Evolutionary conservation across 2,888 invertebrate species (phyloP).

Genomic region (Alviniconcha strummeri): DNA sequence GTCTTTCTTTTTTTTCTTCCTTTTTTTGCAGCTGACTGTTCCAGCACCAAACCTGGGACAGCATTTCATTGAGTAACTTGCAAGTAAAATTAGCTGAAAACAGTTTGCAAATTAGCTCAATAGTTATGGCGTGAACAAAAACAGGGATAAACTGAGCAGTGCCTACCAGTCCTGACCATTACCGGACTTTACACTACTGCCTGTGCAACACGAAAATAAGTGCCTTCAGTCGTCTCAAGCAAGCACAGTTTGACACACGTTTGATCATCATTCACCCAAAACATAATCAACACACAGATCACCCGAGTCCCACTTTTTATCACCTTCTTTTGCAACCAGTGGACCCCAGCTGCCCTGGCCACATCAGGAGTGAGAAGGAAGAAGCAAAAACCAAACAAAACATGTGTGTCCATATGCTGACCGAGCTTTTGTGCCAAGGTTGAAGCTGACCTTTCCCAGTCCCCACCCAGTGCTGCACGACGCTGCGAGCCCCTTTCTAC

Average conservation of each 20-base stretch:
- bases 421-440: constrained; percentile 1
- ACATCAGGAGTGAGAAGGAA: not conserved
- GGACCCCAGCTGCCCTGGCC: constrained; percentile 24
- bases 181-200: too few relatives aligned
- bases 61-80: too few relatives aligned
- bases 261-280: not conserved
- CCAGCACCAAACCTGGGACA: too few relatives aligned
- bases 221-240: too few relatives aligned
- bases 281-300: not conserved
- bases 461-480: not conserved
- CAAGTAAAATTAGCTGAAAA: too few relatives aligned
- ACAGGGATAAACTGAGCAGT: too few relatives aligned
- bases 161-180: too few relatives aligned
- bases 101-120: too few relatives aligned
- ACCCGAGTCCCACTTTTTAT: not conserved
- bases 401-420: not conserved
- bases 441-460: not conserved
- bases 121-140: too few relatives aligned
- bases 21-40: not conserved
- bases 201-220: too few relatives aligned
- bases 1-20: too few relatives aligned
- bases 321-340: not conserved
- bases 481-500: constrained; percentile 67
- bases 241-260: too few relatives aligned
- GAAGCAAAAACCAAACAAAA: not conserved